Percentiles rank a stretch among this genome's conserved stretches.
Evolutionary conservation across 1,140 invertebrate genomes (phyloP).

Genomic region (Pygmarrhopalites habei): DNA sequence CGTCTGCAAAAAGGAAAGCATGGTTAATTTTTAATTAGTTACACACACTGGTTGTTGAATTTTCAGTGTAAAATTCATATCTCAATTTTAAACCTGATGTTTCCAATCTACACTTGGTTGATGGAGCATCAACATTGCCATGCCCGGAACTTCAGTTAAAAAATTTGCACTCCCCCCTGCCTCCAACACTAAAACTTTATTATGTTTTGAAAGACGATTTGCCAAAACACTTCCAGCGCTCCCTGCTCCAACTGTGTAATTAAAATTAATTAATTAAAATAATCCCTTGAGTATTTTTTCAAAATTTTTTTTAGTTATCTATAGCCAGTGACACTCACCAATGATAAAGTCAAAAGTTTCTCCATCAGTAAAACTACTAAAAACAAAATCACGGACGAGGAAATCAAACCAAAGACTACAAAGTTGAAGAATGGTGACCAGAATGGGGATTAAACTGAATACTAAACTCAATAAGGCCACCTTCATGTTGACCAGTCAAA

Average conservation of each 20-base stretch:
- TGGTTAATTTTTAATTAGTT: too few species aligned
- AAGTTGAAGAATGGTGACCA: slow-evolving; percentile 3
- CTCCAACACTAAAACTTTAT: slow-evolving; percentile 42
- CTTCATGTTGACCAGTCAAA: too few species aligned
- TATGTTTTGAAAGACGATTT: slow-evolving; percentile 61
- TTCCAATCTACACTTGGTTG: not conserved
- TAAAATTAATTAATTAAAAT: not conserved
- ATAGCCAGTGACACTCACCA: not conserved
- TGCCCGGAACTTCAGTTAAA: slow-evolving; percentile 6
- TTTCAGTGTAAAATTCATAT: too few species aligned
- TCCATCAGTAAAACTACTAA: not conserved
- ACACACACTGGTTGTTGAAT: too few species aligned
- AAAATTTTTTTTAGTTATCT: not conserved
- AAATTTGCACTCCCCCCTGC: slow-evolving; percentile 10
- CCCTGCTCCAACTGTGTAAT: slow-evolving; percentile 45
- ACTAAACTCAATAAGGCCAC: not conserved
- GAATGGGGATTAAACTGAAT: not conserved
- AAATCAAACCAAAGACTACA: not conserved
- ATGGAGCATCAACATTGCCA: slow-evolving; percentile 11
- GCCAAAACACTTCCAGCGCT: slow-evolving; percentile 55
- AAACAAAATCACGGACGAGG: not conserved
- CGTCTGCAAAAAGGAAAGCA: slow-evolving; percentile 51
- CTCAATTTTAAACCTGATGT: too few species aligned
- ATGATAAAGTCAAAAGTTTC: slow-evolving; percentile 14
- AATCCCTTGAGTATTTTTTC: not conserved